phyloP scores from a whole-genome alignment of 2,113 vertebrate genomes.

The Rhipidura dahli region DNA sequence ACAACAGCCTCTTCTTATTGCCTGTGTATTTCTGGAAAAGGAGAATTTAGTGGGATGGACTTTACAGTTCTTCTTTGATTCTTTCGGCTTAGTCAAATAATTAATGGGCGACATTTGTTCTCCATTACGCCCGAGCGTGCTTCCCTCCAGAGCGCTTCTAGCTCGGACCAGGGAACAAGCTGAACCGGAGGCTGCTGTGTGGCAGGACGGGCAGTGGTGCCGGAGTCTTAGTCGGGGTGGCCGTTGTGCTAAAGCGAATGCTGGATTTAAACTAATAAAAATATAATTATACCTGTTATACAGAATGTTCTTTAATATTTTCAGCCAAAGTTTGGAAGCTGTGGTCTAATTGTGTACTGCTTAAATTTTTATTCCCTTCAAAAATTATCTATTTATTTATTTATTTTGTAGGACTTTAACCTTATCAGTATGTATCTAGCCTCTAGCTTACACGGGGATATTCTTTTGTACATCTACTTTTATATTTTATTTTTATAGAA shows the following conservation, averaged over 20 bases:
- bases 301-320: background rate
- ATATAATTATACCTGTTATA: background rate
- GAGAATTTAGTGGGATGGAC: background rate
- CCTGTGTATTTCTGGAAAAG: background rate
- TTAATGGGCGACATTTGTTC: background rate
- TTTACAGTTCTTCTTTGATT: background rate
- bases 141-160: background rate
- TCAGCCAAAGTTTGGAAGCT: background rate
- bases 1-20: background rate
- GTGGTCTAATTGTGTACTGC: accelerated
- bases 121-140: background rate
- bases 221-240: background rate
- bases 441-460: background rate
- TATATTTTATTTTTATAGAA: background rate
- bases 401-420: background rate
- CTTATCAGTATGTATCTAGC: background rate
- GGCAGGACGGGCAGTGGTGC: background rate
- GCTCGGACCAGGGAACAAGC: background rate
- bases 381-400: background rate
- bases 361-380: background rate
- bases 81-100: background rate
- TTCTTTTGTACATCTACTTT: background rate
- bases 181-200: background rate
- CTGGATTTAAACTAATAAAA: background rate
- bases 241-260: background rate